Evolutionary conservation across 2,888 invertebrate species (phyloP).

Genomic region (Drosophila antonietae): DNA sequence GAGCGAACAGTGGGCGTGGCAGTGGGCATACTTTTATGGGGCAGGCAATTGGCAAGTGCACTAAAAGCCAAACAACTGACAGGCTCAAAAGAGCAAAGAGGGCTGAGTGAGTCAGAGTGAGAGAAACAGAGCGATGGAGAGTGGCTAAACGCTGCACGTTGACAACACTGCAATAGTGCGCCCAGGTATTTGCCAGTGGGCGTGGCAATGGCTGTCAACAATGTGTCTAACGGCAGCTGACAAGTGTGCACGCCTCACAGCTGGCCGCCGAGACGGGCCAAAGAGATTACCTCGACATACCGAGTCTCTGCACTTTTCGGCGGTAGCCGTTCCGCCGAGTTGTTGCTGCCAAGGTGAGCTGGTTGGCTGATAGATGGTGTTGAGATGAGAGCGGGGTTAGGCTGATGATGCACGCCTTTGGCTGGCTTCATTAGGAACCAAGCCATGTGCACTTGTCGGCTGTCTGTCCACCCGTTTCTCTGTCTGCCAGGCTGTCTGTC

Average conservation of each 20-base stretch:
- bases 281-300: conserved; percentile 33
- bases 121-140: not conserved
- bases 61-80: conserved; percentile 75
- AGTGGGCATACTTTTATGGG: conserved; percentile 60
- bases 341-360: conserved; percentile 2
- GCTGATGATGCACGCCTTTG: conserved; percentile 42
- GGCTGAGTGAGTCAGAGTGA: not conserved
- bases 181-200: conserved; percentile 52
- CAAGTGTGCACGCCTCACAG: conserved; percentile 76
- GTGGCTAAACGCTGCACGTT: not conserved
- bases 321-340: conserved; percentile 47
- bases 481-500: conserved; percentile 36
- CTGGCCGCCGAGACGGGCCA: conserved; percentile 53
- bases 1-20: not conserved
- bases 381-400: not conserved
- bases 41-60: conserved; percentile 75
- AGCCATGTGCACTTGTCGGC: conserved; percentile 49
- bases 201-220: conserved; percentile 64
- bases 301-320: conserved; percentile 60
- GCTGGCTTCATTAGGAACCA: conserved; percentile 72
- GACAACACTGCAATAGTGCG: conserved; percentile 12
- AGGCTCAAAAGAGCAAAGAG: conserved; percentile 21
- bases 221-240: conserved; percentile 72
- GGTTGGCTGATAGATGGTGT: not conserved
- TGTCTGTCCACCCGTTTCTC: conserved; percentile 29